Base-by-base conservation (phyloP, 2,113 vertebrate genomes). In the Herpailurus yagouaroundi region DNA sequence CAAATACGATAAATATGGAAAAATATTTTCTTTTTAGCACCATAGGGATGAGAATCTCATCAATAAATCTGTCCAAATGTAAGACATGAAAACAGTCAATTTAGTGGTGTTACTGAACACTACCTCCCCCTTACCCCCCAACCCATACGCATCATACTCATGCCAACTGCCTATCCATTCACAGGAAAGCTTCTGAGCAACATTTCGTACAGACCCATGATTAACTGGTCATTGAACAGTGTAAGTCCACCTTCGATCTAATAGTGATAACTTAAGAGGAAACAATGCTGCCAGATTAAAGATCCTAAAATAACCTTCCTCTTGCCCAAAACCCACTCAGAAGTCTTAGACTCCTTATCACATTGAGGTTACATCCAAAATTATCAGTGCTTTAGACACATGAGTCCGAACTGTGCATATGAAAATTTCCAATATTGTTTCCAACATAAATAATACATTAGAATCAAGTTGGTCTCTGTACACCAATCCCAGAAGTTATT, bases 21-120 rank as follows among this genome's bases (percentile, higher is more conserved):
- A 94, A 91, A 92, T 50, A 94, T 66, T 95, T 94, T 80, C 36
- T 57, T 84, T 96, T 91, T 57, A 96, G 38, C 45, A 93, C 25
- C 81, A 87, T 0, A 93, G 31, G 55, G 95, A 94, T 88, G 3
- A 80, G 41, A 89, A 38, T 93, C 29, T 90, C 45, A 85, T 80
- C 18, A 63, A 95, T 74, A 95, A 94, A 77, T 82, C 7, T 95
- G 8, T 91, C 48, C 9, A 31, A 95, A 93, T 45, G 7, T 95
- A 94, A 93, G 71, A 94, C 88, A 89, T 50, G 45, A 86, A 90
- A 95, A 94, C 23, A 64, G 79, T 63, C 11, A 76, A 60, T 89
- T 81, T 45, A 50, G 2, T 50, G 36, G 57, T 85, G 57, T 63
- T 74, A 82, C 45, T 89, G 38, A 4, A 76, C 2, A 69, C 27